phyloP scores from a whole-genome alignment of 2,113 vertebrate species.

The Galbula dea region DNA sequence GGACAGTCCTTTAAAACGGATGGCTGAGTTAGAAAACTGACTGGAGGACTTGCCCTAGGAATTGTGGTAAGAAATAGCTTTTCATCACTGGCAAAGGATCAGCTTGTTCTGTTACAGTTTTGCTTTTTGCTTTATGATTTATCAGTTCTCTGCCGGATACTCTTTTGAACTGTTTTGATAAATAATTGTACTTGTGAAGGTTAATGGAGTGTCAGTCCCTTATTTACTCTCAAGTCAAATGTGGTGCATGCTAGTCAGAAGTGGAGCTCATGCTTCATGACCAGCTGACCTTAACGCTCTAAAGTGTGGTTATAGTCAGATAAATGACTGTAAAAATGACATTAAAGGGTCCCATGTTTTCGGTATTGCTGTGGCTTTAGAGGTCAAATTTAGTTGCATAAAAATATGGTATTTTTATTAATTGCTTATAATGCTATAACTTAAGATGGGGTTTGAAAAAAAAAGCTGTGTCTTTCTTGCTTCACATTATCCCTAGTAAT shows the following conservation, averaged over 20 bases:
- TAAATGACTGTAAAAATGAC: conserved; percentile 56
- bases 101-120: background rate
- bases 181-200: conserved; percentile 70
- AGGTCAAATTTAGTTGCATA: conserved; percentile 43
- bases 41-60: background rate
- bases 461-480: background rate
- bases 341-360: conserved; percentile 36
- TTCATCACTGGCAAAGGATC: background rate
- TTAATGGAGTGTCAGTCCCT: conserved; percentile 65
- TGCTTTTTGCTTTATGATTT: background rate
- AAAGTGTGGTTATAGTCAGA: conserved; percentile 64
- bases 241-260: conserved; percentile 41
- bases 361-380: conserved; percentile 26
- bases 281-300: conserved; percentile 50
- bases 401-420: conserved; percentile 54
- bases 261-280: conserved; percentile 48
- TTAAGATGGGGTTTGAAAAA: conserved; percentile 37
- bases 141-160: background rate
- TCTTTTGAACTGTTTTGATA: conserved; percentile 66
- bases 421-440: conserved; percentile 44
- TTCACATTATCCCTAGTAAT: background rate
- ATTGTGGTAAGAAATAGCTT: background rate
- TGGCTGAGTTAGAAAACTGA: background rate
- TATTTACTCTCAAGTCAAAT: conserved; percentile 60
- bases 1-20: background rate